Evolutionary conservation across 1,140 invertebrate genomes (phyloP).

Genomic region (Bilobella aurantiaca): DNA sequence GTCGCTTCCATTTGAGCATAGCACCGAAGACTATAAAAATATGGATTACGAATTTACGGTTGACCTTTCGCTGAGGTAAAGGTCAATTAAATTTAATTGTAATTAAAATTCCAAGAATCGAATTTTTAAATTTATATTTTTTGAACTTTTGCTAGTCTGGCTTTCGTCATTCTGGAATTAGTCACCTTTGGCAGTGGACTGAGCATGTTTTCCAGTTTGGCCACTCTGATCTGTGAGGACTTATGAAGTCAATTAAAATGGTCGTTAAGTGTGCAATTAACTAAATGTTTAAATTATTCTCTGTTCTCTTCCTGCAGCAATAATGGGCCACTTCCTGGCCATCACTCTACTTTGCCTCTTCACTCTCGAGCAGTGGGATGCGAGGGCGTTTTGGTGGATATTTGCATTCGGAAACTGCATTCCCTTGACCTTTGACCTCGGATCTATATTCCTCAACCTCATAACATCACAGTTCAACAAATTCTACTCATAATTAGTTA

Average conservation of each 20-base stretch:
- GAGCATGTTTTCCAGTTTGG: not conserved
- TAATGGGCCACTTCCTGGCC: not conserved
- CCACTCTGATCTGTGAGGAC: not conserved
- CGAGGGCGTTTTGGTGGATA: not conserved
- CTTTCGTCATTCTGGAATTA: not conserved
- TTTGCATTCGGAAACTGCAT: constrained; percentile 1
- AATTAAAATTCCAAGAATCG: not conserved
- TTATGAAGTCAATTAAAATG: not conserved
- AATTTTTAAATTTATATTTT: not conserved
- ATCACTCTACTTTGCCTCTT: not conserved
- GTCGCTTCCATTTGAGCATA: not conserved
- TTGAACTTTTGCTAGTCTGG: not conserved
- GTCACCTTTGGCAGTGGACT: not conserved
- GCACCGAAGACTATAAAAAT: not conserved
- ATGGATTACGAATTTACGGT: not conserved
- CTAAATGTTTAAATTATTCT: not conserved
- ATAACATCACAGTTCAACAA: not conserved
- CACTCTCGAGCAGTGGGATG: not conserved
- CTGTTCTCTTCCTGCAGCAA: not conserved
- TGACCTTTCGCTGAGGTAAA: constrained; percentile 1
- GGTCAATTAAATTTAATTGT: not conserved
- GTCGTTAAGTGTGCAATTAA: not conserved
- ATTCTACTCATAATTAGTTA: not conserved
- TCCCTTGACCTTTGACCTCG: not conserved
- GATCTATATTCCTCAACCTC: not conserved